Percentiles rank a stretch among this genome's conserved stretches.
phyloP scores from a whole-genome alignment of 2,888 invertebrate genomes.

The Polia nebulosa region DNA sequence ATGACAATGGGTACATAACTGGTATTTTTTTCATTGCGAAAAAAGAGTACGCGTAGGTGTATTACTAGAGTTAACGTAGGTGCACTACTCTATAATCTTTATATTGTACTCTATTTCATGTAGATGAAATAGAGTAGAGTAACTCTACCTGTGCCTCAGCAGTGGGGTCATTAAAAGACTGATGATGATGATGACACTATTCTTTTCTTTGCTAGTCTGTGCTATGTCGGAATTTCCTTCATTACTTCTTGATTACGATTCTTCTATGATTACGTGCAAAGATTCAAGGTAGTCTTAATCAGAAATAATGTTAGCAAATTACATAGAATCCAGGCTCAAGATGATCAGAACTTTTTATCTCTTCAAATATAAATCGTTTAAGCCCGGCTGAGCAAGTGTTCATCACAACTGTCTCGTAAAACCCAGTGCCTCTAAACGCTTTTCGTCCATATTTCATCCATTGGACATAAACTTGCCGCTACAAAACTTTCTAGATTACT shows the following conservation, averaged over 20 bases:
- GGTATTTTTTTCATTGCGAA: no score
- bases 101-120: no score
- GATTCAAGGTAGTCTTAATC: background rate
- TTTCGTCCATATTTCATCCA: constrained; percentile 22
- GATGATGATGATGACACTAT: no score
- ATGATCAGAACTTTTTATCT: constrained; percentile 11
- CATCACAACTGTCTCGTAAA: constrained; percentile 49
- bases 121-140: no score
- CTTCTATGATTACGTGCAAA: background rate
- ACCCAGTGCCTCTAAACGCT: constrained; percentile 17
- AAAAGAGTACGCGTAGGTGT: no score
- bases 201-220: background rate
- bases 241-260: no score
- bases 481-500: constrained; percentile 27
- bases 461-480: constrained; percentile 19
- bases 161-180: no score
- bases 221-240: background rate
- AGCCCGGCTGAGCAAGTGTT: background rate
- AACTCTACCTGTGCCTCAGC: no score
- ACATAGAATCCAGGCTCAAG: background rate
- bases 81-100: no score
- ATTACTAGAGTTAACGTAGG: no score
- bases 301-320: constrained; percentile 2
- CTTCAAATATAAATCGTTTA: constrained; percentile 31
- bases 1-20: no score